These are phyloP conservation scores for Pelosia muscerda DNA, from an alignment of 2,888 invertebrate genomes.

Conservation along the genomic window DNA sequence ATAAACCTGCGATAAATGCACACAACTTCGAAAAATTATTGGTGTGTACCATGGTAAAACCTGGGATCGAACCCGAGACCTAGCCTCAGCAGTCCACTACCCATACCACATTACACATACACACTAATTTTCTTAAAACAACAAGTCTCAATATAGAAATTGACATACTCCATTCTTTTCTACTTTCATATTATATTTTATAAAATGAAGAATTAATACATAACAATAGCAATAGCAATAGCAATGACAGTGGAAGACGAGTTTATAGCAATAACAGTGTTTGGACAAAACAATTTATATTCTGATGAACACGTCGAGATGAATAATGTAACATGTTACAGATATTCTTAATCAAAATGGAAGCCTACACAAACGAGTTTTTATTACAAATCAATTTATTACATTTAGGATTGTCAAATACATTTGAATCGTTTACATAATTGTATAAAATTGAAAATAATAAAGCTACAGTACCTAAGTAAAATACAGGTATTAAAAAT, in stretches of 20 bases:
- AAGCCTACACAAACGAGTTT: slow-evolving; percentile 34
- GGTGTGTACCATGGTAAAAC: no score
- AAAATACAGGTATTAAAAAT: background rate
- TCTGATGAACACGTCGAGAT: slow-evolving; percentile 50
- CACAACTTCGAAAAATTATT: no score
- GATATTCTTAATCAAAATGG: slow-evolving; percentile 47
- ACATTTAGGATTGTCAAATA: slow-evolving; percentile 22
- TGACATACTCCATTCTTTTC: no score
- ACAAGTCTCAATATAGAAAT: no score
- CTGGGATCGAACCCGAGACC: no score
- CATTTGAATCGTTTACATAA: slow-evolving; percentile 1
- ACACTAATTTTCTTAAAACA: no score
- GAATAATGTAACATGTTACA: slow-evolving; percentile 53
- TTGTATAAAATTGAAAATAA: background rate
- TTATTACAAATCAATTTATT: slow-evolving; percentile 37
- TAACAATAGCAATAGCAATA: background rate
- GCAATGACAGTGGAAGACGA: slow-evolving; percentile 9
- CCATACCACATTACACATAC: no score
- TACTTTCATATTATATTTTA: no score
- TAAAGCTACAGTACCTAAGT: background rate
- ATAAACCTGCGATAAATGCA: no score
- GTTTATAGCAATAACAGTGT: slow-evolving; percentile 19
- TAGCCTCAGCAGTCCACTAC: no score
- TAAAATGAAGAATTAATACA: no score
- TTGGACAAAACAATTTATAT: slow-evolving; percentile 53